phyloP scores from a whole-genome alignment of 2,888 invertebrate genomes.

The Brachycybe producta region DNA sequence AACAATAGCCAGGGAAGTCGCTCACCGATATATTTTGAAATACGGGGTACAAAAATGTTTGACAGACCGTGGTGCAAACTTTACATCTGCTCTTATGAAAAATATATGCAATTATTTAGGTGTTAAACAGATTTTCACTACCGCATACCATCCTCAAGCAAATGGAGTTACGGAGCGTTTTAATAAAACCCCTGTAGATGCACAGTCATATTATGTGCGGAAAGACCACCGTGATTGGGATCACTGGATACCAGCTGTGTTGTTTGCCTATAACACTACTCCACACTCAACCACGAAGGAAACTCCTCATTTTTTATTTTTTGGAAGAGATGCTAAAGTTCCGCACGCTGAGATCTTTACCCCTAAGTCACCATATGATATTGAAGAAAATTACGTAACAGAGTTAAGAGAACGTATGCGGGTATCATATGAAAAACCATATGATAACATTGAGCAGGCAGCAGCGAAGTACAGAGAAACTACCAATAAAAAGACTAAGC shows the following conservation, averaged over 20 bases:
- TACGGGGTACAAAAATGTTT: conserved; percentile 23
- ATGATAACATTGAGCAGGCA: too few species aligned
- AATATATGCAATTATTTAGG: conserved; percentile 20
- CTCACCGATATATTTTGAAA: conserved; percentile 21
- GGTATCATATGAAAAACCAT: too few species aligned
- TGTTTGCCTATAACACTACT: conserved; percentile 24
- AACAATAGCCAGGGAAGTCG: conserved; percentile 27
- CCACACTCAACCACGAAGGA: conserved; percentile 21
- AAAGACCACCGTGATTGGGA: conserved; percentile 26
- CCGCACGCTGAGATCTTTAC: too few species aligned
- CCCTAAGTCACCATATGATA: too few species aligned
- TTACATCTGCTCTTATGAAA: conserved; percentile 20
- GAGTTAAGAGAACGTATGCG: too few species aligned
- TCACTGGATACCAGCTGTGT: conserved; percentile 21
- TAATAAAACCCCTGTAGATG: conserved; percentile 23
- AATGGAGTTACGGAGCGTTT: conserved; percentile 26
- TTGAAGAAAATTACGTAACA: too few species aligned
- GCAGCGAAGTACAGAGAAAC: too few species aligned
- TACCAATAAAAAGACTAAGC: too few species aligned
- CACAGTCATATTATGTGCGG: conserved; percentile 24
- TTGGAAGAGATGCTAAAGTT: conserved; percentile 20
- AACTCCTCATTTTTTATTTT: conserved; percentile 21
- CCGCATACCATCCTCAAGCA: conserved; percentile 21
- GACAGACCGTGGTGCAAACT: conserved; percentile 25
- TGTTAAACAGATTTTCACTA: conserved; percentile 19